These are phyloP conservation scores for Procambarus clarkii DNA, from an alignment of 1,140 invertebrate species.

Conservation along the genomic window DNA sequence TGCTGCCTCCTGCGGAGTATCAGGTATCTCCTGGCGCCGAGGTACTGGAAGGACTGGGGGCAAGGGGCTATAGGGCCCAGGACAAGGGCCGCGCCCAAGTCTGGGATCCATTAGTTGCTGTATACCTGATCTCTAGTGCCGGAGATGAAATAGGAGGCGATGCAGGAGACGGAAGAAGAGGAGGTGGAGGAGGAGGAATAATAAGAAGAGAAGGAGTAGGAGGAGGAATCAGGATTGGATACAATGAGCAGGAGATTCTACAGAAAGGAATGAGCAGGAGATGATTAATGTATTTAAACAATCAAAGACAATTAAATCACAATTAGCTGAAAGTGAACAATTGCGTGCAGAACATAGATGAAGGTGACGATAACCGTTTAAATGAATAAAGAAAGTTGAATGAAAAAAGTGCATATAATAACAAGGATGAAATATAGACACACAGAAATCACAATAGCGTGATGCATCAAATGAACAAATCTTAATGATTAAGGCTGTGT, in stretches of 20 bases:
- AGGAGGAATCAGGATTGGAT: neutral
- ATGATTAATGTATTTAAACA: no score
- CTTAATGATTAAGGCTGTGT: no score
- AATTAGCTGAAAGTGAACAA: no score
- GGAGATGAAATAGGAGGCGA: neutral
- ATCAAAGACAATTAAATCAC: no score
- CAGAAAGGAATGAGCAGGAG: no score
- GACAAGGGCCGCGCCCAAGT: neutral
- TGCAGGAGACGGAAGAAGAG: neutral
- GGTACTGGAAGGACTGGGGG: neutral
- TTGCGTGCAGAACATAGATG: no score
- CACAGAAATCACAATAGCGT: no score
- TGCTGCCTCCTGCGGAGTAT: neutral
- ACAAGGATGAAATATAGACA: no score
- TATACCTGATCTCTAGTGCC: conserved; percentile 1
- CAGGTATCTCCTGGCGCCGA: neutral
- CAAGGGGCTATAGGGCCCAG: neutral
- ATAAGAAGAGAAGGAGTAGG: neutral
- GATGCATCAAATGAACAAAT: no score
- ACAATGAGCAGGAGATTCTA: neutral
- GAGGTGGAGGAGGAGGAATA: neutral
- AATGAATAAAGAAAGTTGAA: no score
- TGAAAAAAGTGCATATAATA: no score
- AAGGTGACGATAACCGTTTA: no score
- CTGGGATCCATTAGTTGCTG: conserved; percentile 1